phyloP scores from a whole-genome alignment of 2,797 vertebrate genomes.

The Lithobates pipiens region DNA sequence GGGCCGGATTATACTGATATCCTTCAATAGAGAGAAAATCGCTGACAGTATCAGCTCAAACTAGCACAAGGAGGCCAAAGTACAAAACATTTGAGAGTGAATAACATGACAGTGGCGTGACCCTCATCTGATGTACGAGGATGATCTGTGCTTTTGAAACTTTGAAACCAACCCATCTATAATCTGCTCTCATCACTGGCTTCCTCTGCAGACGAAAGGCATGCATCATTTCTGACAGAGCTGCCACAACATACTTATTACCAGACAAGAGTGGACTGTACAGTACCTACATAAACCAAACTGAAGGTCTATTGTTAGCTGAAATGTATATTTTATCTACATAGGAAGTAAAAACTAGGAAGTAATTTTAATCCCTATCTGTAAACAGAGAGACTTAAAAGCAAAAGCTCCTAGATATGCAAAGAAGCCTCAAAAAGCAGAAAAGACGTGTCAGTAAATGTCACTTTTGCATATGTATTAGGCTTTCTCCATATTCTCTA shows the following conservation, averaged over 20 bases:
- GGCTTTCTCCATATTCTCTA: too few relatives aligned
- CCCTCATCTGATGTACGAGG: conserved; percentile 24
- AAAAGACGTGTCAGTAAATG: too few relatives aligned
- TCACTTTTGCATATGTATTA: too few relatives aligned
- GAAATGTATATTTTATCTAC: neutral
- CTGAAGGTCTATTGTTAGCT: neutral
- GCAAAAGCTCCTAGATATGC: too few relatives aligned
- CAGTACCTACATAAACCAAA: neutral
- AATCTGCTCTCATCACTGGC: conserved; percentile 39
- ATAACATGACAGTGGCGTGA: conserved; percentile 27
- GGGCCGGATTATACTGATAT: neutral
- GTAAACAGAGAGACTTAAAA: too few relatives aligned
- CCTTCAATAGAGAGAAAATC: neutral
- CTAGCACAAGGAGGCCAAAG: conserved; percentile 16
- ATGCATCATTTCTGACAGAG: conserved; percentile 46
- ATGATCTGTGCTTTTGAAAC: conserved; percentile 30
- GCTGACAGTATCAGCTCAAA: conserved; percentile 16
- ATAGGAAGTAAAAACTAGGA: neutral
- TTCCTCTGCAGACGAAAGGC: conserved; percentile 8
- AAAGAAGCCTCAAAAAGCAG: too few relatives aligned
- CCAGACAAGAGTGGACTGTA: neutral
- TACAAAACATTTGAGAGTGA: conserved; percentile 18
- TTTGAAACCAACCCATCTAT: conserved; percentile 35
- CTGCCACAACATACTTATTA: conserved; percentile 10
- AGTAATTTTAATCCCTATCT: too few relatives aligned